Evolutionary conservation across 1,140 invertebrate species (phyloP).

Genomic region (Notospermus geniculatus): DNA sequence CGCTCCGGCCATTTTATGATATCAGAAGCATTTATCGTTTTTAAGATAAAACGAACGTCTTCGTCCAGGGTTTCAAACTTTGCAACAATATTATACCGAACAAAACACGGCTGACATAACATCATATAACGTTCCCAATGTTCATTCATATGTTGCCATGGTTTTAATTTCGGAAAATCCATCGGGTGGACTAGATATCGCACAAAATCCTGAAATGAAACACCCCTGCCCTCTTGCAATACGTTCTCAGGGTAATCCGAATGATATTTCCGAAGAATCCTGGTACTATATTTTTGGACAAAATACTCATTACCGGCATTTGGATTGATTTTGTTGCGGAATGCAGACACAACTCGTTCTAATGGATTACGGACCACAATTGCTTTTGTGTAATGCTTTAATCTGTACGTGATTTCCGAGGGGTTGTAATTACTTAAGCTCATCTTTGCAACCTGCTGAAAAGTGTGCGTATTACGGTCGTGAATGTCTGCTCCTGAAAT

Average conservation of each 20-base stretch:
- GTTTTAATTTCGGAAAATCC: slow-evolving; percentile 42
- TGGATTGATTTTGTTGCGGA: slow-evolving; percentile 74
- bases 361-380: slow-evolving; percentile 88
- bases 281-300: slow-evolving; percentile 73
- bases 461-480: slow-evolving; percentile 24
- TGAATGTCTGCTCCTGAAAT: slow-evolving; percentile 42
- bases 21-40: slow-evolving; percentile 26
- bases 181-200: slow-evolving; percentile 68
- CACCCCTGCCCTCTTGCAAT: slow-evolving; percentile 75
- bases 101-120: slow-evolving; percentile 80
- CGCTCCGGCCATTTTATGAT: slow-evolving; percentile 31
- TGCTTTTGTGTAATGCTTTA: slow-evolving; percentile 77
- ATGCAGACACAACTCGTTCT: slow-evolving; percentile 85
- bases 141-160: slow-evolving; percentile 64
- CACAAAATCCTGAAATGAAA: slow-evolving; percentile 84
- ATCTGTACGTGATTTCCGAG: slow-evolving; percentile 61
- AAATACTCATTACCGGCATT: slow-evolving; percentile 64
- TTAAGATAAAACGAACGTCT: slow-evolving; percentile 58
- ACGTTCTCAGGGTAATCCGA: slow-evolving; percentile 69
- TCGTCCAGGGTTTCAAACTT: slow-evolving; percentile 79
- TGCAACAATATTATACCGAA: slow-evolving; percentile 87
- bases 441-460: slow-evolving; percentile 33
- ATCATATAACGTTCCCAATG: slow-evolving; percentile 83
- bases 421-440: slow-evolving; percentile 60
- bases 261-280: slow-evolving; percentile 76